Evolutionary conservation across 2,113 vertebrate species (phyloP), one percentile per base, ranked within the genome.

Genomic region (Eupsittula cactorum): DNA sequence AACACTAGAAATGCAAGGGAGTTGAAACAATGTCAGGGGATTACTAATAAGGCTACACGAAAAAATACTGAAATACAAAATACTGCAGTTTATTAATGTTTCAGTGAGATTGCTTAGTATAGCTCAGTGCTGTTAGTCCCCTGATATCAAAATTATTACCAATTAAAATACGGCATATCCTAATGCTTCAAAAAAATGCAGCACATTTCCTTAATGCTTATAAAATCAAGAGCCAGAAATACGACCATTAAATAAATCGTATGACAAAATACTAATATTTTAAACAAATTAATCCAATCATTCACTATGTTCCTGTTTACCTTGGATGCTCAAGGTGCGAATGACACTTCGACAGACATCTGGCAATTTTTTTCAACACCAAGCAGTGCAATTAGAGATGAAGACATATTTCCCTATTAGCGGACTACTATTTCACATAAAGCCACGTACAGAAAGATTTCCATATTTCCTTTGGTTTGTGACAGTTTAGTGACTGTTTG

Each of bases 41-140:
- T 63, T 88, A 86, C 62, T 49, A 70, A 74, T 49, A 88, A 93
- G 90, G 94, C 76, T 67, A 88, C 63, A 87, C 29, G 50, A 47
- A 33, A 91, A 78, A 65, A 65, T 44, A 50, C 8, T 44, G 9
- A 75, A 64, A 73, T 90, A 92, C 29, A 83, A 88, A 96, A 92
- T 71, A 86, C 65, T 75, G 60, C 27, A 75, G 60, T 94, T 93
- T 95, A 95, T 33, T 95, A 60, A 81, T 68, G 60, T 55, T 78
- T 88, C 64, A 21, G 41, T 82, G 65, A 90, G 49, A 89, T 25
- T 25, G 20, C 28, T 91, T 52, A 75, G 52, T 60, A 42, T 41
- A 88, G 60, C 44, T 88, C 42, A 73, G 35, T 60, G 80, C 86
- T 83, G 35, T 90, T 78, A 86, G 62, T 71, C 82, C 53, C 67